Base-by-base conservation (phyloP, 2,888 invertebrate species). In the Ommatoiulus sabulosus region DNA sequence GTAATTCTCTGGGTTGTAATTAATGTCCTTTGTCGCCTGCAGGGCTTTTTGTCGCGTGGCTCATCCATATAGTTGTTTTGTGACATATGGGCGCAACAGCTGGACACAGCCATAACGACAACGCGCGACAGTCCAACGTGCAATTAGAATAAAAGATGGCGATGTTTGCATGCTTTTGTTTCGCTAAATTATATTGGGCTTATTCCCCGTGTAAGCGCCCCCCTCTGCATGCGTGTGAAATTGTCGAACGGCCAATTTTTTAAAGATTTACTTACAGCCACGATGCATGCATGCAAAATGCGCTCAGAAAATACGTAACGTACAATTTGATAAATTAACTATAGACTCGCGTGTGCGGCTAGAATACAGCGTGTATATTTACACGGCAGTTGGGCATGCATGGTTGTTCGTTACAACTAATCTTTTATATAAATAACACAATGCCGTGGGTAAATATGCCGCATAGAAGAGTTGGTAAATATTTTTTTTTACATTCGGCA, bases 351-450 rank as follows among this genome's bases (percentile, higher is more conserved):
- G 72, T 72, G 72, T 24, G 17, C n/a, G n/a, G 12, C 20, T 3
- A 63, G n/a, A 72, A 72, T 72, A 72, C n/a, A n/a, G n/a, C n/a
- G n/a, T n/a, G n/a, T 52, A 15, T 72, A 72, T 72, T 72, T 72
- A 72, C 72, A 0, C 20, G 7, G n/a, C 63, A n/a, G n/a, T n/a
- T n/a, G n/a, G 52, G 24, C 72, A 24, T 72, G 72, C 24, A 24
- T 24, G 24, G 72, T 24, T 20, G 72, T 72, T 72, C 72, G 24
- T 72, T 72, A 20, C 24, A 72, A 72, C 72, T 72, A 72, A 72
- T 72, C 72, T 24, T 72, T 72, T 72, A 72, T 24, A 72, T 72
- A 72, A 72, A 72, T 72, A 72, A 72, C 72, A 17, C n/a, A 72
- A 72, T 72, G 24, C 24, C 24, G 72, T 72, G 24, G 20, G 72